Conservation (phyloP, 2,888 invertebrate genomes). For the Hemaris fuciformis region DNA sequence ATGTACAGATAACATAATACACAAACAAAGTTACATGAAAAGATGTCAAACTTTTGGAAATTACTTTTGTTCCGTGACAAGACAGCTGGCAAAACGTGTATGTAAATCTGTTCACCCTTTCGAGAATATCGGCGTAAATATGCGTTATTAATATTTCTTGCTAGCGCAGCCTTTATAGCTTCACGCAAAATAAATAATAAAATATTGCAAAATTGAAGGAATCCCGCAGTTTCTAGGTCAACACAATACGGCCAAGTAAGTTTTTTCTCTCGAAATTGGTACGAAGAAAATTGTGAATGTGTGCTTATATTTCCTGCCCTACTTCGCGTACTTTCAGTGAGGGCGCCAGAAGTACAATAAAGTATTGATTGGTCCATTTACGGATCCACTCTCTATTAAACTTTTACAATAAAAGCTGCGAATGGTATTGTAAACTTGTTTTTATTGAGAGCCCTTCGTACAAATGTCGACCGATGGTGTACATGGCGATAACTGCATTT, state of each 20-base stretch:
- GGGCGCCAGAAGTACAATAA: conserved; percentile 53
- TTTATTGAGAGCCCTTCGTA: conserved; percentile 31
- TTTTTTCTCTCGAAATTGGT: background rate
- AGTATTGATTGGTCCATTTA: conserved; percentile 64
- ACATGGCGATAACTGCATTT: background rate
- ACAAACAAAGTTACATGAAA: too few species aligned
- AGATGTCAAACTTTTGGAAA: too few species aligned
- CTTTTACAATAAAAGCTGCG: conserved; percentile 61
- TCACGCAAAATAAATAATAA: background rate
- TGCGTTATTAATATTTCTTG: too few species aligned
- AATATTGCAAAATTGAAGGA: background rate
- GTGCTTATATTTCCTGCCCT: conserved; percentile 32
- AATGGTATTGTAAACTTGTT: conserved; percentile 46
- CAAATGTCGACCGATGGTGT: conserved; percentile 10
- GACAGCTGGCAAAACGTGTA: too few species aligned
- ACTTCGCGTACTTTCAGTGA: conserved; percentile 33
- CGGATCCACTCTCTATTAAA: conserved; percentile 63
- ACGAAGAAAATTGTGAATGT: conserved; percentile 29
- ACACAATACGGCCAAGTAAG: conserved; percentile 6
- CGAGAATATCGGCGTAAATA: too few species aligned
- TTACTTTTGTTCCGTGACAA: too few species aligned
- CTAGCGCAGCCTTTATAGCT: too few species aligned
- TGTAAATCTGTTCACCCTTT: too few species aligned
- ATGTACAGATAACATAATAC: too few species aligned
- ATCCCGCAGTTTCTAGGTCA: conserved; percentile 12